Percentiles rank a stretch among this genome's conserved stretches.
phyloP scores from a whole-genome alignment of 2,888 invertebrate genomes.

The Diachrysia chrysitis region DNA sequence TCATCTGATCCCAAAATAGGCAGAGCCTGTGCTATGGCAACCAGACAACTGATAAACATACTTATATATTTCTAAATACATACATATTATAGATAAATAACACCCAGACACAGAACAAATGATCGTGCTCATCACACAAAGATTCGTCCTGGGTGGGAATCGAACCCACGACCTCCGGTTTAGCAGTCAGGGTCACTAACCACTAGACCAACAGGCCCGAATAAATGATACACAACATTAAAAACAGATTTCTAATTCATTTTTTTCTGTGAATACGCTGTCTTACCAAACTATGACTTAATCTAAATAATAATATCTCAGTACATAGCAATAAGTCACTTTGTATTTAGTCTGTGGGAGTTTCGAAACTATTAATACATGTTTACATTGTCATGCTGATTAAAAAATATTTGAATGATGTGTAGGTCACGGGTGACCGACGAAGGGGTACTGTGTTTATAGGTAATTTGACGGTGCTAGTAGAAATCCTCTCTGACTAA shows the following conservation, averaged over 20 bases:
- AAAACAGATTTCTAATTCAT: conserved; percentile 23
- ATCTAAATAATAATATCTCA: conserved; percentile 36
- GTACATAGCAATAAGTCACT: conserved; percentile 42
- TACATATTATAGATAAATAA: too few species aligned
- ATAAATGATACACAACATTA: conserved; percentile 28
- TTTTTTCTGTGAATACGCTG: conserved; percentile 23
- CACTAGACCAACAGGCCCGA: too few species aligned
- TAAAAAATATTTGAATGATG: not conserved
- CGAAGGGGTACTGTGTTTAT: not conserved
- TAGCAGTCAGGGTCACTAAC: too few species aligned
- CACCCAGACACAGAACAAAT: too few species aligned
- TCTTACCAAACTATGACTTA: conserved; percentile 32
- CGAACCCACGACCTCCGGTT: too few species aligned
- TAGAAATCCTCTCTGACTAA: not conserved
- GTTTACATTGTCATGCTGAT: conserved; percentile 25
- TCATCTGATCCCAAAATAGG: too few species aligned
- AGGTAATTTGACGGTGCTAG: not conserved
- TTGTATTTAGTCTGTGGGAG: conserved; percentile 47
- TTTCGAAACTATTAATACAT: conserved; percentile 20
- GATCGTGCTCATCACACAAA: too few species aligned
- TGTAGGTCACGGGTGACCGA: not conserved
- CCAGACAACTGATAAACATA: too few species aligned
- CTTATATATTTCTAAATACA: too few species aligned
- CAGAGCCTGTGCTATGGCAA: too few species aligned
- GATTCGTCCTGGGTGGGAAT: too few species aligned